Conservation (phyloP, 2,888 invertebrate genomes). For the Coelogynopora nodosa region DNA sequence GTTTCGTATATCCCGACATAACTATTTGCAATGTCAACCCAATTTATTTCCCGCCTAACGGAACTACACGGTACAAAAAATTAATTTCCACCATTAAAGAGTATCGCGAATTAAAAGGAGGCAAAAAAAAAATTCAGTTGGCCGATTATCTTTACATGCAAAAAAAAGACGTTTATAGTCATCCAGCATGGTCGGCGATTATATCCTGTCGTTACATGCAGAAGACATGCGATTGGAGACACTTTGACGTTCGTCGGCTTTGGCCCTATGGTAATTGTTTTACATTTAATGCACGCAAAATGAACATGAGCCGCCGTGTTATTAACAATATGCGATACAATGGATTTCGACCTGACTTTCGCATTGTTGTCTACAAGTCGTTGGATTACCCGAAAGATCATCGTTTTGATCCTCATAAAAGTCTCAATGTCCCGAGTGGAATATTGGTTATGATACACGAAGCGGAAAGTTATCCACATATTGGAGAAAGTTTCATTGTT, state of each 20-base stretch:
- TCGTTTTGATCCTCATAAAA: slow-evolving; percentile 42
- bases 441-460: slow-evolving; percentile 44
- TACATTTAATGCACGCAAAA: slow-evolving; percentile 37
- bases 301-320: background rate
- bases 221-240: slow-evolving; percentile 42
- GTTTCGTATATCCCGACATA: slow-evolving; percentile 43
- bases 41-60: slow-evolving; percentile 44
- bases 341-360: slow-evolving; percentile 44
- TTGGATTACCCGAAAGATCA: slow-evolving; percentile 39
- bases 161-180: slow-evolving; percentile 40
- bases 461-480: slow-evolving; percentile 42
- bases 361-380: slow-evolving; percentile 41
- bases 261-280: slow-evolving; percentile 44
- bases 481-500: slow-evolving; percentile 44
- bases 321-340: slow-evolving; percentile 26
- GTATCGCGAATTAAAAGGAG: background rate
- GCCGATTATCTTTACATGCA: slow-evolving; percentile 44
- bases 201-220: slow-evolving; percentile 25
- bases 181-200: slow-evolving; percentile 45
- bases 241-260: slow-evolving; percentile 33
- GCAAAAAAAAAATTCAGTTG: slow-evolving; percentile 27
- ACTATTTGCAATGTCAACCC: slow-evolving; percentile 44
- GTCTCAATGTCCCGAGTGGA: slow-evolving; percentile 38
- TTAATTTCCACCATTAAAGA: background rate
- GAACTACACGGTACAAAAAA: slow-evolving; percentile 2